phyloP scores from a whole-genome alignment of 2,113 vertebrate species.

The Sturnira hondurensis region DNA sequence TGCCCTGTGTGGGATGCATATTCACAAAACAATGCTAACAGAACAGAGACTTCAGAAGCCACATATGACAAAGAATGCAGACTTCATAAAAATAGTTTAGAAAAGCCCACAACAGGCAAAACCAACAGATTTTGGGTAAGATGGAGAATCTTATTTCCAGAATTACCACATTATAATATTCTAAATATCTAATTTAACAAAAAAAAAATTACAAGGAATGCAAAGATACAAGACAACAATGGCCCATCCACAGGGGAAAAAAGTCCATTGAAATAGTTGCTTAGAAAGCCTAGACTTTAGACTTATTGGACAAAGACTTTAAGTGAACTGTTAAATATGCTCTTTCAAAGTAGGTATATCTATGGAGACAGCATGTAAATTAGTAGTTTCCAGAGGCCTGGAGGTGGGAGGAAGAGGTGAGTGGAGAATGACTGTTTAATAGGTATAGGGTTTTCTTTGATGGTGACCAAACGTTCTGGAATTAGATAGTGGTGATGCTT shows the following conservation, averaged over 20 bases:
- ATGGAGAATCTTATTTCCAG: neutral
- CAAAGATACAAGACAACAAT: neutral
- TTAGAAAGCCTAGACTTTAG: neutral
- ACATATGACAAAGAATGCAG: neutral
- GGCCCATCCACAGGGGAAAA: neutral
- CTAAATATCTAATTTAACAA: neutral
- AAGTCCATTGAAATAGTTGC: neutral
- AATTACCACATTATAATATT: neutral
- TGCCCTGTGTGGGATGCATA: neutral
- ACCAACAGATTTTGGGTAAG: neutral
- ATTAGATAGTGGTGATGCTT: neutral
- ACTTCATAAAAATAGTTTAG: slow-evolving; percentile 2
- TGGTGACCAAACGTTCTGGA: neutral
- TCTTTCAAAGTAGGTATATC: neutral
- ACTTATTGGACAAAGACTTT: slow-evolving; percentile 20
- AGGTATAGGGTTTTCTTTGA: neutral
- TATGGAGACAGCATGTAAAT: neutral
- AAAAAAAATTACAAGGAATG: neutral
- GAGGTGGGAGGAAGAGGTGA: neutral
- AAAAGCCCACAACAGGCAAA: neutral
- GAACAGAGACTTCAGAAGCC: neutral
- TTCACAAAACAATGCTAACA: neutral
- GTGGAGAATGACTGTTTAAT: neutral
- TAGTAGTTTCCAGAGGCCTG: neutral
- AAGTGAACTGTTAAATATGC: neutral